Evolutionary conservation across 1,140 invertebrate genomes (phyloP), one percentile per base, ranked within the genome.

Genomic region (Nephotettix cincticeps): DNA sequence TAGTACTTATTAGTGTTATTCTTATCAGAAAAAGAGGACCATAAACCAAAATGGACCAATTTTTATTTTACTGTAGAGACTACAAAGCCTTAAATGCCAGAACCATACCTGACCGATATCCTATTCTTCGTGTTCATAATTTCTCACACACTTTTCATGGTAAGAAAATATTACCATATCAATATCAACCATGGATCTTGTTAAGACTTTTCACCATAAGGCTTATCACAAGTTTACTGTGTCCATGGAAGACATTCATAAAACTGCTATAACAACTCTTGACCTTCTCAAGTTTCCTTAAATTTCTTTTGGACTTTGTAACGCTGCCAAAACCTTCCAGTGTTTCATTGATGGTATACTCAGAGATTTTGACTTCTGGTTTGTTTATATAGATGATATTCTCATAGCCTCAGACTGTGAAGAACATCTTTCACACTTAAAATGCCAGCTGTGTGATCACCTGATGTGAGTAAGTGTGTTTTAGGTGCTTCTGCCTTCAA

Each of bases 321-420:
- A 70, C 63, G 56, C 67, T 51, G n/a, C 61, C 17, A 63, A 73
- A 68, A 72, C 65, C 14, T 72, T 58, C 36, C 70, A 73, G 64
- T 21, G 47, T 11, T 54, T 54, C 19, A 54, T 54, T 4, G 47
- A 54, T 21, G 47, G 47, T 21, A 21, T 72, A 6, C 23, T 72
- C 3, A 3, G 74, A 47, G 81, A 76, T 13, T 72, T 79, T 2
- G 75, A 77, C 36, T 84, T 80, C 64, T 72, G 45, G 54, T 75
- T 78, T 54, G 76, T 79, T 0, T 87, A 85, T 73, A 68, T 87
- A 0, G 86, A 88, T 72, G 86, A 88, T 73, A 80, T 89, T 30
- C 76, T 87, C 0, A 75, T 87, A 6, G 82, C 76, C 51, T 81
- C 78, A 0, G 70, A 68, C 28, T 67, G 28, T 6, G 70, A 72